Conservation (phyloP, 2,888 invertebrate species). For the Lasioglossum oenotherae region DNA sequence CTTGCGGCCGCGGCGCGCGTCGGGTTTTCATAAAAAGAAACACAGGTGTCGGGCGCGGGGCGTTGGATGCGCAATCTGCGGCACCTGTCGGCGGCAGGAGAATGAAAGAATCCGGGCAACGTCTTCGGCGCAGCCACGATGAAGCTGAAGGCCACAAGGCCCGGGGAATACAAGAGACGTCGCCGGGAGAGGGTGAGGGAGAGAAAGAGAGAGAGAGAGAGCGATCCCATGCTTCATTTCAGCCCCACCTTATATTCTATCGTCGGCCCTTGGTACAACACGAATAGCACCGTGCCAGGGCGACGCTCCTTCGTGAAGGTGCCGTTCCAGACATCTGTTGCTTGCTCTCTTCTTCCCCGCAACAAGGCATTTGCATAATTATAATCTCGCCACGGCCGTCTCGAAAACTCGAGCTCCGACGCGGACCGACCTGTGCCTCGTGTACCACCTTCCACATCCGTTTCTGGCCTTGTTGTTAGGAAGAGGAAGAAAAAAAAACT, state of each 20-base stretch:
- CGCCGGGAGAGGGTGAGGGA: neutral
- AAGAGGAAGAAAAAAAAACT: constrained; percentile 31
- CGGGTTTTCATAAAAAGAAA: constrained; percentile 71
- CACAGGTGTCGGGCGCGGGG: constrained; percentile 58
- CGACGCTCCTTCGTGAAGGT: constrained; percentile 62
- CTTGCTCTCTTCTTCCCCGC: constrained; percentile 77
- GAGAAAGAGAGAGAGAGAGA: neutral
- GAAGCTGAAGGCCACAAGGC: constrained; percentile 54
- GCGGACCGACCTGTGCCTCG: constrained; percentile 37
- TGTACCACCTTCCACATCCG: constrained; percentile 58
- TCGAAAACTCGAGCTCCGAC: constrained; percentile 70
- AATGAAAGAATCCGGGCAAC: constrained; percentile 59
- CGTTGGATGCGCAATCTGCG: constrained; percentile 64
- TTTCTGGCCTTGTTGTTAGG: constrained; percentile 58
- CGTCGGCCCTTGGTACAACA: constrained; percentile 51
- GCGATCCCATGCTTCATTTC: constrained; percentile 65
- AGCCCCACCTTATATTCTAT: constrained; percentile 67
- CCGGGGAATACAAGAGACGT: constrained; percentile 55
- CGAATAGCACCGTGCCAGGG: constrained; percentile 44
- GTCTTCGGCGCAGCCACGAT: constrained; percentile 34
- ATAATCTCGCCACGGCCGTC: constrained; percentile 79
- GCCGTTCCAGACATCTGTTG: constrained; percentile 84
- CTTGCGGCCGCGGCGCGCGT: constrained; percentile 28
- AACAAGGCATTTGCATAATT: constrained; percentile 84
- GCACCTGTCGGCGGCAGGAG: constrained; percentile 67